Evolutionary conservation across 1,140 invertebrate genomes (phyloP).

Genomic region (Drosophila biarmipes): DNA sequence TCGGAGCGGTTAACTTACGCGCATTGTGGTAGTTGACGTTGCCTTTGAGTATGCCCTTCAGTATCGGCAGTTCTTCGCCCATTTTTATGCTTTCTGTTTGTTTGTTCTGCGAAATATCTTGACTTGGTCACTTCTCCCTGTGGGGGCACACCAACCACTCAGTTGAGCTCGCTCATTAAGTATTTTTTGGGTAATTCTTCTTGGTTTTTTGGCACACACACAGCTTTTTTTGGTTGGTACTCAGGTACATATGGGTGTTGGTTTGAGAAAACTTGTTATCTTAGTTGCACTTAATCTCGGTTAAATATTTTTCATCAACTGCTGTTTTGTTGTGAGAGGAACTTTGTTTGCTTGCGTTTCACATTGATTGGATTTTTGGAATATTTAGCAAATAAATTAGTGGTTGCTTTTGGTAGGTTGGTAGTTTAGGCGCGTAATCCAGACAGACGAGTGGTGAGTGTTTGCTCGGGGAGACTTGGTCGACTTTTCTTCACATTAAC

Average conservation of each 20-base stretch:
- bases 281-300: constrained; percentile 44
- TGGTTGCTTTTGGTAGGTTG: constrained; percentile 22
- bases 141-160: constrained; percentile 41
- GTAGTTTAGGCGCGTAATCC: constrained; percentile 71
- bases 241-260: constrained; percentile 43
- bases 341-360: constrained; percentile 71
- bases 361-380: constrained; percentile 44
- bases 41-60: constrained; percentile 94
- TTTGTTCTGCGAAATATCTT: constrained; percentile 24
- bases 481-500: constrained; percentile 81
- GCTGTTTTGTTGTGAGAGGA: constrained; percentile 59
- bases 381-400: constrained; percentile 43
- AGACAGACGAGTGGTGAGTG: constrained; percentile 50
- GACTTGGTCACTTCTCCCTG: constrained; percentile 42
- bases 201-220: constrained; percentile 37
- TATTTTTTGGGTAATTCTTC: constrained; percentile 30
- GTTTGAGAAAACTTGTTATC: constrained; percentile 9
- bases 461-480: constrained; percentile 41
- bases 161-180: constrained; percentile 40
- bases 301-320: constrained; percentile 43
- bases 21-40: constrained; percentile 95
- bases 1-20: constrained; percentile 88
- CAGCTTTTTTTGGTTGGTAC: constrained; percentile 44
- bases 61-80: constrained; percentile 94
- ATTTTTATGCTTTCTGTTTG: constrained; percentile 85